These are phyloP conservation scores for Chroicocephalus ridibundus DNA, from an alignment of 2,113 vertebrate genomes.

Conservation along the genomic window DNA sequence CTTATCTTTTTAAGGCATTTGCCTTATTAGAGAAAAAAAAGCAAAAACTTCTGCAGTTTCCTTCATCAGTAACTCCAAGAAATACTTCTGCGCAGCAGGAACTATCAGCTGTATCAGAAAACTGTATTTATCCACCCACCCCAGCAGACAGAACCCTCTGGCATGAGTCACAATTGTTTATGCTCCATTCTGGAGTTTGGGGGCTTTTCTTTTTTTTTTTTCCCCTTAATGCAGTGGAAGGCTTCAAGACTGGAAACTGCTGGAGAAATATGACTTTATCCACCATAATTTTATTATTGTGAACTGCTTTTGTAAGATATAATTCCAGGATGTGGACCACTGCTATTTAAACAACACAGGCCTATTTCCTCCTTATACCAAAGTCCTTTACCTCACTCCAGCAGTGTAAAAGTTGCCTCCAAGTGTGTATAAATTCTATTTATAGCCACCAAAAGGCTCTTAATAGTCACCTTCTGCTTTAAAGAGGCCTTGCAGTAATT, in stretches of 20 bases:
- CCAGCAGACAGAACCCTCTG: neutral
- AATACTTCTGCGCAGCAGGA: neutral
- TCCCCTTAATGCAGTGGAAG: neutral
- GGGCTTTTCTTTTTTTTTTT: neutral
- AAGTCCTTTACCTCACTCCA: neutral
- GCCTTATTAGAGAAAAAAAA: neutral
- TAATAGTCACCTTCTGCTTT: neutral
- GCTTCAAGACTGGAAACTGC: neutral
- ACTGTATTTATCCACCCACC: slow-evolving; percentile 7
- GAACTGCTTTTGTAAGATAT: neutral
- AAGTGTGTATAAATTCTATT: slow-evolving; percentile 13
- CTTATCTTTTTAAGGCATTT: neutral
- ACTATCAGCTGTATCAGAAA: neutral
- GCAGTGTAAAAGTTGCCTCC: neutral
- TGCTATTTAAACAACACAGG: neutral
- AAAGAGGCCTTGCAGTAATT: neutral
- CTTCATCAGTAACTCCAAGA: neutral
- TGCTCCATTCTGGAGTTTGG: neutral
- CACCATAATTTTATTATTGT: neutral
- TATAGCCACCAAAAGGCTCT: neutral
- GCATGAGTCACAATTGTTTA: neutral
- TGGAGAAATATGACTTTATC: neutral
- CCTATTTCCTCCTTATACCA: neutral
- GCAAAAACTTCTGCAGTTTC: neutral
- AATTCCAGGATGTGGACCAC: neutral